Evolutionary conservation across 2,797 vertebrate genomes (phyloP).

Genomic region (Paedocypris micromegethes): DNA sequence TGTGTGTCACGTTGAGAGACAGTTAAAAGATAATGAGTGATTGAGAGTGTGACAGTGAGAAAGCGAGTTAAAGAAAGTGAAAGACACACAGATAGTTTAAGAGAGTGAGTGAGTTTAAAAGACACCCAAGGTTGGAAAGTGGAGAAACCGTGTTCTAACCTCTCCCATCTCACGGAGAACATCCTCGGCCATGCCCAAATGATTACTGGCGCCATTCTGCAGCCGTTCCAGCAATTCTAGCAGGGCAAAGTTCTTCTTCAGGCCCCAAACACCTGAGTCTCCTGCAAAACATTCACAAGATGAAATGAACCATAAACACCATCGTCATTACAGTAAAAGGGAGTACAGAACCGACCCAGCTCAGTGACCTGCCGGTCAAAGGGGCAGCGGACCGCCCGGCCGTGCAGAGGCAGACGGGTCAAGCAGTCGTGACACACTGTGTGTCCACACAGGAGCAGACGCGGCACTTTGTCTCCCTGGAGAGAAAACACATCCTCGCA

Average conservation of each 20-base stretch:
- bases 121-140: no score
- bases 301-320: no score
- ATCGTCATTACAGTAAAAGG: not conserved
- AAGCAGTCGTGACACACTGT: conserved; percentile 96
- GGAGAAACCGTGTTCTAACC: conserved; percentile 57
- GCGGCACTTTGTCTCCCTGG: conserved; percentile 95
- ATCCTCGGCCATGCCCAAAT: conserved; percentile 83
- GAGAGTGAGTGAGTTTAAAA: no score
- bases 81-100: no score
- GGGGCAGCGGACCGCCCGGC: conserved; percentile 90
- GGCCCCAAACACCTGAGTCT: conserved; percentile 95
- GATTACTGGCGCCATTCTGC: conserved; percentile 88
- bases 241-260: conserved; percentile 98
- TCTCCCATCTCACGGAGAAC: conserved; percentile 85
- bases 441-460: conserved; percentile 92
- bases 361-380: conserved; percentile 97
- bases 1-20: no score
- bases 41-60: no score
- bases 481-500: conserved; percentile 98
- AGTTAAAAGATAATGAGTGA: no score
- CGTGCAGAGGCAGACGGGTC: conserved; percentile 89
- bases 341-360: conserved; percentile 67
- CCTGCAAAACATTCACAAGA: conserved; percentile 59
- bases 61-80: no score
- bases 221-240: conserved; percentile 91